Base-by-base conservation (phyloP, 2,113 vertebrate genomes). In the Tychaedon coryphoeus region DNA sequence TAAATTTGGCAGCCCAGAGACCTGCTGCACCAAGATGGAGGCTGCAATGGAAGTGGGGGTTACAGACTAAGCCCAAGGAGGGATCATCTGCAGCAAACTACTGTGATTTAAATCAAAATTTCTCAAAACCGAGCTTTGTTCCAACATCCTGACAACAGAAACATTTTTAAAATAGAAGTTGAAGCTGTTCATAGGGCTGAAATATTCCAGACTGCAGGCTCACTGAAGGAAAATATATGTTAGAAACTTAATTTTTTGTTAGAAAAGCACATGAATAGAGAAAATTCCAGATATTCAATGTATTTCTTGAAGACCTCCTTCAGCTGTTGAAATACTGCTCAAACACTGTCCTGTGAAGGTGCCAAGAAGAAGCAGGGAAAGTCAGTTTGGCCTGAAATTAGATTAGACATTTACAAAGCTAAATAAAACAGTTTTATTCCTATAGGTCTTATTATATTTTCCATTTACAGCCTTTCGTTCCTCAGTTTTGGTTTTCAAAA, bases 21-120 rank as follows among this genome's bases (percentile, higher is more conserved):
- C 9, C 14, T 69, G 17, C 14, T 74, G 33, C 33, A 48, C 16
- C 0, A 1, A 67, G 31, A 43, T 4, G 28, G 43, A 60, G 7
- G 12, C 4, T 72, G 24, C 16, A 75, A 0, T 42, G n/a, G 19
- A 14, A 84, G 48, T 18, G 3, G 3, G 5, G 0, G 0, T 43
- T 64, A 42, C 43, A 51, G 22, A 40, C 14, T 8, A 67, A 56
- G 6, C 4, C 36, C 20, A 75, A 23, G 64, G 9, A 8, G 1
- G 8, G 3, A 7, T 53, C 9, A 81, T 57, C 50, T 73, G 19
- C 24, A 83, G 42, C 24, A 70, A 89, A 73, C 7, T 69, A 48
- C 19, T 65, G n/a, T 53, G 22, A 70, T 22, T 77, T 38, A 54
- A 57, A 17, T 6, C 6, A 89, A 36, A 73, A n/a, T 45, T 84